Base-by-base conservation (phyloP, 1,140 invertebrate species). In the Carposina sasakii region DNA sequence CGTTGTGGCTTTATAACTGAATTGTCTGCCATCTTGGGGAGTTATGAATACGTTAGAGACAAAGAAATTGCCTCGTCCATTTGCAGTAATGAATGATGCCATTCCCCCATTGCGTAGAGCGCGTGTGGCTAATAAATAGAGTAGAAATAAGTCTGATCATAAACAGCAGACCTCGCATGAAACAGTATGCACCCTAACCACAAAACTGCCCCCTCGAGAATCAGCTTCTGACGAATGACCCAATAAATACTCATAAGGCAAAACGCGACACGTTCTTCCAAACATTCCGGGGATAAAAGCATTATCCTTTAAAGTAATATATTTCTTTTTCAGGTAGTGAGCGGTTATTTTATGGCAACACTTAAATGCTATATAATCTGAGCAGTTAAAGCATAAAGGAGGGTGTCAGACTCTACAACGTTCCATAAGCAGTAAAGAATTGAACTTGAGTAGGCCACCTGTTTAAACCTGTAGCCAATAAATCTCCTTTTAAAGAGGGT, bases 281-380 rank as follows among this genome's bases (percentile, higher is more conserved):
- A 75, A 71, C 79, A 76, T 77, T 66, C 54, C 54, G 60, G 65
- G 67, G 74, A 78, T 78, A 76, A 78, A 81, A 78, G 76, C 71
- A 78, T 82, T 81, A 82, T 81, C 71, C 73, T 73, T 69, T 79
- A 71, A 78, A 77, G 70, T 81, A 83, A 83, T 83, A 81, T 83
- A 83, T 83, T 79, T 79, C 73, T 70, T 78, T 67, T 73, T 74
- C 69, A 75, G 73, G 73, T 77, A 76, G 60, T 67, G 67, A 63
- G 67, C 69, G 54, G 65, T 73, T 75, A 72, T 74, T 82, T 82
- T 81, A 78, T 74, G 67, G 66, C 42, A 57, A 62, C 68, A 74
- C 73, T 81, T 78, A 76, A 79, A 71, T 63, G 69, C 66, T 76
- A 65, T 64, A 77, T 79, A 77, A 81, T 74, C 70, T 70, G 50